These are phyloP conservation scores for Phorcus lineatus DNA, from an alignment of 2,888 invertebrate species.

Conservation along the genomic window DNA sequence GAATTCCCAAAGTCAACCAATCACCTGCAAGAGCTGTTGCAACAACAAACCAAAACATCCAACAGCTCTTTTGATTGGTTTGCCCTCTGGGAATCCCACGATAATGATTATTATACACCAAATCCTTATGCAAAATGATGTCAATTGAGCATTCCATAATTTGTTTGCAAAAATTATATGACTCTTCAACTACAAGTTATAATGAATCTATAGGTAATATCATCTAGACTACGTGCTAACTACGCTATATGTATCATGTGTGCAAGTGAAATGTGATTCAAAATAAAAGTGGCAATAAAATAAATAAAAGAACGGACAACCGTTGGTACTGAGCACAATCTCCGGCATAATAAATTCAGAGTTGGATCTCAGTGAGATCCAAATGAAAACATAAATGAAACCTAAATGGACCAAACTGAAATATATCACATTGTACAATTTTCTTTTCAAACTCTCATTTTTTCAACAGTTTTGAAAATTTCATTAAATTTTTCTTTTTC, in stretches of 20 bases:
- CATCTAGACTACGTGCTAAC: conserved; percentile 3
- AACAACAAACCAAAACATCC: conserved; percentile 22
- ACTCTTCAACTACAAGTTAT: conserved; percentile 18
- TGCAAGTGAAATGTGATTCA: neutral
- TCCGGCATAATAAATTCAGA: neutral
- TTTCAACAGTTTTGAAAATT: too few relatives aligned
- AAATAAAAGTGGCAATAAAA: neutral
- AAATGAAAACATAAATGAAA: neutral
- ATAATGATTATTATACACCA: conserved; percentile 22
- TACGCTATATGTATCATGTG: neutral
- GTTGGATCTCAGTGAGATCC: neutral
- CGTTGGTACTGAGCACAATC: neutral
- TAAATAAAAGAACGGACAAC: conserved; percentile 12
- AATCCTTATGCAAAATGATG: conserved; percentile 23
- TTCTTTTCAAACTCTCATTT: too few relatives aligned
- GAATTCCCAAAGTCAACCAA: conserved; percentile 11
- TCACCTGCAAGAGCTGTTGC: conserved; percentile 16
- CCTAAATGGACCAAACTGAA: too few relatives aligned
- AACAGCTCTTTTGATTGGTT: conserved; percentile 17
- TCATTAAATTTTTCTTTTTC: too few relatives aligned
- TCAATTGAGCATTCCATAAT: conserved; percentile 22
- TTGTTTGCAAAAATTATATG: conserved; percentile 24
- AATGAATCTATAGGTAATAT: conserved; percentile 16
- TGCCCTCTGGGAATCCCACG: neutral
- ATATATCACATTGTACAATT: too few relatives aligned